Base-by-base conservation (phyloP, 2,797 vertebrate species). In the Siniperca obscura region DNA sequence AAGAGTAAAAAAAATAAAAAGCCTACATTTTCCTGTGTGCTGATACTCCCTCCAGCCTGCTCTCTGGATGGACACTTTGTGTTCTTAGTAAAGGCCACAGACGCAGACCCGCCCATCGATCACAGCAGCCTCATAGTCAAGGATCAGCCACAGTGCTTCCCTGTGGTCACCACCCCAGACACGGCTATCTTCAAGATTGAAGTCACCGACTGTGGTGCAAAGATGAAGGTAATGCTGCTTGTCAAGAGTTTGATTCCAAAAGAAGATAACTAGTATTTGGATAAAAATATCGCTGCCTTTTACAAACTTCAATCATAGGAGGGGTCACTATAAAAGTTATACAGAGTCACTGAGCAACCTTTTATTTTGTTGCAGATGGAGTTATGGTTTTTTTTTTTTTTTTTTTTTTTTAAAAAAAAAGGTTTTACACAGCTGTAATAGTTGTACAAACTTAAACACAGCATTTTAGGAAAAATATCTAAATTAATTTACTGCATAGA, bases 61-160 rank as follows among this genome's bases (percentile, higher is more conserved):
- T 94, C 95, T 61, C 73, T 91, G 83, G 95, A 95, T 0, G 92
- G 94, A 87, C 87, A 95, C 80, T 93, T 95, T 85, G 91, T 95
- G 76, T 95, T 95, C 84, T 90, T 93, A 0, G 92, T 95, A 0
- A 84, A 84, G 50, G 44, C 88, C 0, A 27, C 87, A 34, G 93
- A 92, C 84, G 71, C 78, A 0, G 68, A 90, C 16, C 66, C 50
- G 0, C 81, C 88, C 1, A 22, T 92, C 8, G 61, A 87, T 48
- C 91, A 91, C 42, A 62, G 79, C 65, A 86, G 66, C 36, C 91
- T 95, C 40, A 19, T 50, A 0, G 72, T 95, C 36, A 94, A 90
- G 48, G 90, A 86, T 76, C 93, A 85, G 27, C 92, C 89, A 5
- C 78, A 86, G 21, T 95, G 95, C 71, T 25, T 64, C 25, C 95